phyloP scores from a whole-genome alignment of 2,888 invertebrate species.

The Hydropsyche betteni region DNA sequence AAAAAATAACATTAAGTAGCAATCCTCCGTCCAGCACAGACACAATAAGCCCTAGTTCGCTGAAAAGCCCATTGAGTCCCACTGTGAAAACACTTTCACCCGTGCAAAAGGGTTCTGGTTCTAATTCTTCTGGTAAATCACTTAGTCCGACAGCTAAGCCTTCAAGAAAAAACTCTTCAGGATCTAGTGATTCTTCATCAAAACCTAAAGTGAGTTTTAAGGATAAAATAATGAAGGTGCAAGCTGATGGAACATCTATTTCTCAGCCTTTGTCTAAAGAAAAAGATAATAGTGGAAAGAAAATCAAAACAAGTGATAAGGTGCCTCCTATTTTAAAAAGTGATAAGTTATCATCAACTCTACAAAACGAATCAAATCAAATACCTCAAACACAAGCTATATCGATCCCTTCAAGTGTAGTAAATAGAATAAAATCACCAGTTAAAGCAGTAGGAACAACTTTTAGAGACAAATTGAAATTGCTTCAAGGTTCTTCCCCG shows the following conservation, averaged over 20 bases:
- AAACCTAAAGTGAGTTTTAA: slow-evolving; percentile 71
- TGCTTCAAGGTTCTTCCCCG: slow-evolving; percentile 58
- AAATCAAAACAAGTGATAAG: slow-evolving; percentile 36
- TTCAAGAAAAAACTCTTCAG: slow-evolving; percentile 64
- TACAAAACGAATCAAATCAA: slow-evolving; percentile 52
- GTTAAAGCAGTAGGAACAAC: slow-evolving; percentile 64
- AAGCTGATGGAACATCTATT: slow-evolving; percentile 64
- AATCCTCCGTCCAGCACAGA: slow-evolving; percentile 66
- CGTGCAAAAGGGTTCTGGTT: slow-evolving; percentile 64
- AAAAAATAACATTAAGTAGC: slow-evolving; percentile 54
- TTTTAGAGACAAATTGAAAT: slow-evolving; percentile 64
- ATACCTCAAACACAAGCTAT: slow-evolving; percentile 61
- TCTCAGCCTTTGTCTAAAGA: slow-evolving; percentile 63
- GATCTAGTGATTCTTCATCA: slow-evolving; percentile 61
- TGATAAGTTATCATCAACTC: slow-evolving; percentile 59
- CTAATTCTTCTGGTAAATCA: slow-evolving; percentile 64
- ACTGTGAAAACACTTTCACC: slow-evolving; percentile 65
- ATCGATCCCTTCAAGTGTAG: slow-evolving; percentile 65
- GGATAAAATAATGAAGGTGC: slow-evolving; percentile 69
- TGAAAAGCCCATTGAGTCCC: slow-evolving; percentile 65
- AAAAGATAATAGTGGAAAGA: slow-evolving; percentile 47
- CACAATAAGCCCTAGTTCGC: slow-evolving; percentile 64
- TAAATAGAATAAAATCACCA: slow-evolving; percentile 66
- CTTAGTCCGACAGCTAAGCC: slow-evolving; percentile 63
- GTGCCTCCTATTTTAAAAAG: slow-evolving; percentile 49